Conservation (phyloP, 2,797 vertebrate species). For the Xenentodon cancila region DNA sequence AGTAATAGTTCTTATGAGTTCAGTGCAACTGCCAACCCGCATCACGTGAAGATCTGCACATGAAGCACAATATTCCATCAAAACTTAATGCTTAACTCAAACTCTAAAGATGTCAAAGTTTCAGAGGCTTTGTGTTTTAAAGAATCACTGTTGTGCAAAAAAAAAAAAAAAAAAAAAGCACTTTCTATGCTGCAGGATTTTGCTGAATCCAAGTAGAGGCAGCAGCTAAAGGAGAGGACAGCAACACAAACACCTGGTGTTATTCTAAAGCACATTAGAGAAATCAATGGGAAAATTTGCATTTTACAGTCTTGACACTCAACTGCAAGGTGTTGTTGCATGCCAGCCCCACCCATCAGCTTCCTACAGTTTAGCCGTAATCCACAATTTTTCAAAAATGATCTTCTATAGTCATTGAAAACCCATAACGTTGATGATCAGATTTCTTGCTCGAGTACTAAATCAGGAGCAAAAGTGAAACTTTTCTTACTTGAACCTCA, state of each 20-base stretch:
- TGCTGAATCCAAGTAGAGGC: background rate
- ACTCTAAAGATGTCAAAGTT: conserved; percentile 1
- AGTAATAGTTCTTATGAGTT: too few relatives aligned
- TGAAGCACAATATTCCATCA: background rate
- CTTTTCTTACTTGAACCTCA: conserved; percentile 43
- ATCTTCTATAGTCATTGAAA: conserved; percentile 29
- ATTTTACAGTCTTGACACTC: conserved; percentile 8
- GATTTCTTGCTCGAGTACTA: conserved; percentile 11
- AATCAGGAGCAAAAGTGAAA: conserved; percentile 7
- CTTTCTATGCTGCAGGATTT: background rate
- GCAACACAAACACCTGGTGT: background rate
- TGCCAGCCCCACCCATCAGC: conserved; percentile 1
- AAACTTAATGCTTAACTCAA: background rate
- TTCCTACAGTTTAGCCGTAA: conserved; percentile 15
- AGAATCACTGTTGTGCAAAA: conserved; percentile 3
- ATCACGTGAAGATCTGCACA: background rate
- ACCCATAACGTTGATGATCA: conserved; percentile 27
- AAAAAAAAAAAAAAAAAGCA: conserved; percentile 2
- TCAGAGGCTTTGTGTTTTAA: conserved; percentile 19
- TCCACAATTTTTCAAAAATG: conserved; percentile 8
- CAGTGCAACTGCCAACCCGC: background rate
- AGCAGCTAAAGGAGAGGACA: conserved; percentile 1
- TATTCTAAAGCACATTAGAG: conserved; percentile 1
- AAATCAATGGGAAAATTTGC: conserved; percentile 5
- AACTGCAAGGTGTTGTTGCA: conserved; percentile 4